These are phyloP conservation scores for Pterois miles DNA, from an alignment of 2,797 vertebrate genomes.

Conservation along the genomic window DNA sequence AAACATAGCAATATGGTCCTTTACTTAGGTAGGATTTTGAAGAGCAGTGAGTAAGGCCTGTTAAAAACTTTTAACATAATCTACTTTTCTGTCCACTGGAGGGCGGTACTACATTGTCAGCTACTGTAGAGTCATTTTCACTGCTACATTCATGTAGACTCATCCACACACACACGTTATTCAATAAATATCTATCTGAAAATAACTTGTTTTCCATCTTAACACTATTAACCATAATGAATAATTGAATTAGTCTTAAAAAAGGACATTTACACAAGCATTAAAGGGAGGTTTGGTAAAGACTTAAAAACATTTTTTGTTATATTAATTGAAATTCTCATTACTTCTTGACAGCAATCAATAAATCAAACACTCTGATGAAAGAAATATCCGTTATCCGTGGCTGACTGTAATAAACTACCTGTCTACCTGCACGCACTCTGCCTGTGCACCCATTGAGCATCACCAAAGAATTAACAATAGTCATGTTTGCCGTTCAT, in stretches of 20 bases:
- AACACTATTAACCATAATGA: not conserved
- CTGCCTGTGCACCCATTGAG: too few species aligned
- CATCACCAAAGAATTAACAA: too few species aligned
- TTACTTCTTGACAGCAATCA: too few species aligned
- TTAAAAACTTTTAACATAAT: not conserved
- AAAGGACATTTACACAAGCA: not conserved
- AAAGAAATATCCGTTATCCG: too few species aligned
- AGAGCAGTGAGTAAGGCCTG: not conserved
- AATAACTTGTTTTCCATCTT: not conserved
- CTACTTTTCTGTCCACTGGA: slow-evolving; percentile 49
- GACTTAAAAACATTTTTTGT: too few species aligned
- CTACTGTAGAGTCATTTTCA: not conserved
- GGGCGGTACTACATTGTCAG: slow-evolving; percentile 26
- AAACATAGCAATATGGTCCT: too few species aligned
- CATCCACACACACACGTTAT: not conserved
- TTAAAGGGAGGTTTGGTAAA: too few species aligned
- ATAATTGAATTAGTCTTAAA: not conserved
- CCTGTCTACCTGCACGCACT: too few species aligned
- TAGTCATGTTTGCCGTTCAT: too few species aligned
- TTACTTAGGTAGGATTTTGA: not conserved
- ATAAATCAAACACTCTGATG: too few species aligned
- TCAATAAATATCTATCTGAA: not conserved
- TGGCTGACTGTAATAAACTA: too few species aligned
- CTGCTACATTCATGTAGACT: not conserved
- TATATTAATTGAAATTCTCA: too few species aligned